phyloP scores from a whole-genome alignment of 37 sponge, comb jelly and placozoan species.

The Aplysina aerophoba region DNA sequence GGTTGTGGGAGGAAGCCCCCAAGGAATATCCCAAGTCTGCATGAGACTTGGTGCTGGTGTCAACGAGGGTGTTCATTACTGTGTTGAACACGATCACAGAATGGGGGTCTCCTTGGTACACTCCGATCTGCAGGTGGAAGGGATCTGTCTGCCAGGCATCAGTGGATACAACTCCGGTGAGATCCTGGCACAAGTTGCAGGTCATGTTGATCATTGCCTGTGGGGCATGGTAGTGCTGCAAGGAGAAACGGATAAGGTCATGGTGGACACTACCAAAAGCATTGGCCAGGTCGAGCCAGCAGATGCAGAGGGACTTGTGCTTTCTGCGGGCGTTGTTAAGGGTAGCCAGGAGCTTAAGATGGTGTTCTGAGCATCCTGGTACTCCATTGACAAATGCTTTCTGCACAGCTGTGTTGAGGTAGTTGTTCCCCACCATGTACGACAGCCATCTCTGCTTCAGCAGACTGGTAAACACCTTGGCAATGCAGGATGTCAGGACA shows the following conservation, averaged over 20 bases:
- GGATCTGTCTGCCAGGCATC: not conserved
- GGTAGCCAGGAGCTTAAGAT: not conserved
- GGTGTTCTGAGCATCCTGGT: too few relatives aligned
- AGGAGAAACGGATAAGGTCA: slow-evolving; percentile 1
- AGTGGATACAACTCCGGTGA: not conserved
- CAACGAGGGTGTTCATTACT: slow-evolving; percentile 37
- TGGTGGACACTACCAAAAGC: slow-evolving; percentile 42
- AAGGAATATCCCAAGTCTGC: slow-evolving; percentile 25
- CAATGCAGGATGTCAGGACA: too few relatives aligned
- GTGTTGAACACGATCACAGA: slow-evolving; percentile 40
- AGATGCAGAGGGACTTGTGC: slow-evolving; percentile 12
- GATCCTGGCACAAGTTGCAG: not conserved
- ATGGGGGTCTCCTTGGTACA: slow-evolving; percentile 39
- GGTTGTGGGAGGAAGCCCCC: not conserved
- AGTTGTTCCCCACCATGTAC: too few relatives aligned
- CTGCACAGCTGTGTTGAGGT: too few relatives aligned
- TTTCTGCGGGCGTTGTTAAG: slow-evolving; percentile 13
- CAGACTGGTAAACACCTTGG: too few relatives aligned
- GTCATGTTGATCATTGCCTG: not conserved
- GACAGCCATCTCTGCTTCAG: too few relatives aligned
- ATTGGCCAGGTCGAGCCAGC: slow-evolving; percentile 37
- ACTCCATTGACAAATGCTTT: too few relatives aligned
- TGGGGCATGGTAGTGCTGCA: slow-evolving; percentile 29
- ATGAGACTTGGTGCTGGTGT: not conserved
- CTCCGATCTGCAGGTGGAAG: slow-evolving; percentile 14